Base-by-base conservation (phyloP, 1,140 invertebrate species). In the Artemia franciscana region DNA sequence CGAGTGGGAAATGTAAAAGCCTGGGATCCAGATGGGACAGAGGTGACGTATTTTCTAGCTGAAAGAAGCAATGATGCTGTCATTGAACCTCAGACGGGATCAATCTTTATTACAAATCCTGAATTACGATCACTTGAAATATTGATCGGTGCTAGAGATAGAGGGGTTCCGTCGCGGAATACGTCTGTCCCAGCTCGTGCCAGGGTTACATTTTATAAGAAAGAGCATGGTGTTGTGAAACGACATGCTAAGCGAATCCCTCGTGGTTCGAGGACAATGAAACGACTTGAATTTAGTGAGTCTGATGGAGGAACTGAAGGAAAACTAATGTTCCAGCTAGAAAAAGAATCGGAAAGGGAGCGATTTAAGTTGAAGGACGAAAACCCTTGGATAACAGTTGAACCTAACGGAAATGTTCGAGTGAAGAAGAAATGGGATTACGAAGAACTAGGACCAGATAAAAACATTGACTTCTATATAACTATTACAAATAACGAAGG, bases 371-470 rank as follows among this genome's bases (percentile, higher is more conserved):
- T 94, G 68, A 78, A 88, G 62, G 89, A 92, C 67, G 87, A 91
- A 72, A 91, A 90, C 75, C 83, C 85, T 58, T 94, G 90, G 90
- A 88, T 94, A 24, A 89, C 85, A 12, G 89, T 94, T 30, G 88
- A 88, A 71, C 79, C 84, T 5, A 91, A 87, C 74, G 90, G 90
- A 63, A 86, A 88, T 26, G 89, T 94, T 63, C 81, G 84, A 68
- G 88, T 94, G 30, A 91, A 91, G 74, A 88, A 91, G 79, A 91
- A 91, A 78, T 94, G 90, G 90, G 89, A 94, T 77, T 94, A 90
- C 73, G 91, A 94, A 70, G 88, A 92, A 69, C 73, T 94, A 3
- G 89, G 88, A n/a, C 87, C 88, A 0, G 90, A 93, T 73, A 94
- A 94, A 73, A 91, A 87, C 2, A 92, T 93, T 68, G 90, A 93